These are phyloP conservation scores for Clepsis dumicolana DNA, from an alignment of 2,888 invertebrate species.

Conservation along the genomic window DNA sequence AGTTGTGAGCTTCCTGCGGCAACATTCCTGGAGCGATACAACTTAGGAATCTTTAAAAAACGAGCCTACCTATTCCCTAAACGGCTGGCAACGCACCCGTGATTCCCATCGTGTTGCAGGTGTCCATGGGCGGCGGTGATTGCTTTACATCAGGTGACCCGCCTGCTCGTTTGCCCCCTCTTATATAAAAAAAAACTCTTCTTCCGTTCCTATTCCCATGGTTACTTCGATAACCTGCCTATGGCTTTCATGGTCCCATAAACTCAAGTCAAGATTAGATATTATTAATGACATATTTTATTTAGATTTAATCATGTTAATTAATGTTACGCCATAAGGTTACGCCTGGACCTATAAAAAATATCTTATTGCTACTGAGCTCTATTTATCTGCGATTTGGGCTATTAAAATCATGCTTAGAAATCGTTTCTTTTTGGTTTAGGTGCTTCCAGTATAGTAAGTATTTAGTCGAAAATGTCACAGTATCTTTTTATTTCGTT, in stretches of 20 bases:
- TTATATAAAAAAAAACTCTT: too few species aligned
- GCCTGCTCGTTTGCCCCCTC: too few species aligned
- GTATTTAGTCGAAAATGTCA: not conserved
- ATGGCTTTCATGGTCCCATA: conserved; percentile 1
- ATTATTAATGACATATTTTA: conserved; percentile 19
- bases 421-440: not conserved
- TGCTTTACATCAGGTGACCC: too few species aligned
- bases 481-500: not conserved
- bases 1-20: too few species aligned
- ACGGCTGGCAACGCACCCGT: too few species aligned
- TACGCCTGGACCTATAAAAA: conserved; percentile 18
- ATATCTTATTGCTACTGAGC: conserved; percentile 6
- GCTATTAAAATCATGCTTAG: conserved; percentile 2
- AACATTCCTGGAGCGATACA: too few species aligned
- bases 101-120: too few species aligned
- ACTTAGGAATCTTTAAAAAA: too few species aligned
- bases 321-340: conserved; percentile 30
- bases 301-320: conserved; percentile 30
- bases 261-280: conserved; percentile 24
- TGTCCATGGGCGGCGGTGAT: too few species aligned
- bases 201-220: conserved; percentile 7
- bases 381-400: conserved; percentile 21
- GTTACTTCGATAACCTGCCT: not conserved
- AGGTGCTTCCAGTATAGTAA: not conserved
- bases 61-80: too few species aligned